Conservation (phyloP, 2,888 invertebrate genomes). For the Nomada ruficornis region DNA sequence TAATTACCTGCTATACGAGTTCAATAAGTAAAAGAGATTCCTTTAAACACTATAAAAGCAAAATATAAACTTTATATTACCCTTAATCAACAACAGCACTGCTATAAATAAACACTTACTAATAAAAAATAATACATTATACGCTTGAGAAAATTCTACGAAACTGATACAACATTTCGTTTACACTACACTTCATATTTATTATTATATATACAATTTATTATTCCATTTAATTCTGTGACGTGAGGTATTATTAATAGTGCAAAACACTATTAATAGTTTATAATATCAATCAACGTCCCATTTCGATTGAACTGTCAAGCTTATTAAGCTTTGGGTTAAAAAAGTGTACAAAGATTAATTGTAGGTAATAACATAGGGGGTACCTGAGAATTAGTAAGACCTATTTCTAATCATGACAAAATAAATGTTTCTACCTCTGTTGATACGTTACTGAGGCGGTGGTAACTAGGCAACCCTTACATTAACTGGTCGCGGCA, state of each 20-base stretch:
- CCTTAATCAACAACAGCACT: neutral
- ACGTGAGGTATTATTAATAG: neutral
- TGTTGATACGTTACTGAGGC: conserved; percentile 73
- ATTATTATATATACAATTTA: neutral
- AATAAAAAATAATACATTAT: neutral
- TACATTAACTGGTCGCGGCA: conserved; percentile 73
- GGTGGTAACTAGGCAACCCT: conserved; percentile 80
- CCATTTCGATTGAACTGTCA: neutral
- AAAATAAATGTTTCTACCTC: conserved; percentile 33
- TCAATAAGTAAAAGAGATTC: neutral
- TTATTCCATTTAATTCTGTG: neutral
- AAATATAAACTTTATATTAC: neutral
- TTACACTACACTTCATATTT: neutral
- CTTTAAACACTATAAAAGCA: neutral
- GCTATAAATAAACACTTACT: neutral
- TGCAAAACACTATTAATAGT: neutral
- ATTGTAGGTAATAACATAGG: no score
- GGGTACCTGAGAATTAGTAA: neutral
- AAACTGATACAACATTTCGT: neutral
- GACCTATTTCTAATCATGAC: neutral
- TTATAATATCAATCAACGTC: neutral
- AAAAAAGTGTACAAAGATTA: neutral
- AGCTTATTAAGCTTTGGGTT: no score
- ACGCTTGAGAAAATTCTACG: neutral
- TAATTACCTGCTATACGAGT: neutral